phyloP scores from a whole-genome alignment of 2,113 vertebrate species.

The Semicossyphus pulcher region DNA sequence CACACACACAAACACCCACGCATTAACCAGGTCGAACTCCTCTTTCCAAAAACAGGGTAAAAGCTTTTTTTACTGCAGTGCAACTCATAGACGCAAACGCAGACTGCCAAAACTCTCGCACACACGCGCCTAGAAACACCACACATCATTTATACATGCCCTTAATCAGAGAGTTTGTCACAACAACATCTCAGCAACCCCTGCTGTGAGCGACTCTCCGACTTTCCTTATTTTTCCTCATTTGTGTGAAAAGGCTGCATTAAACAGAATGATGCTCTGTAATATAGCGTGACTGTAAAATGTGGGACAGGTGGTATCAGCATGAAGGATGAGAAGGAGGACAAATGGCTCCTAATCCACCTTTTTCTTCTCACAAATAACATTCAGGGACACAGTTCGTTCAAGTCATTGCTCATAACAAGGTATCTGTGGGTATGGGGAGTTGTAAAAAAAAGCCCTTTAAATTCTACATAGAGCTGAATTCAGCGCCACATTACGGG shows the following conservation, averaged over 20 bases:
- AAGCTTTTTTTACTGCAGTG: constrained; percentile 38
- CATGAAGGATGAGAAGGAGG: not conserved
- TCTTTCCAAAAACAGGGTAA: constrained; percentile 27
- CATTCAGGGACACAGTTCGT: constrained; percentile 1
- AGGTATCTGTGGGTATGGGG: not conserved
- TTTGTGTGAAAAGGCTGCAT: not conserved
- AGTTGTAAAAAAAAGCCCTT: not conserved
- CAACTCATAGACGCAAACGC: not conserved
- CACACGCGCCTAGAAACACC: constrained; percentile 1
- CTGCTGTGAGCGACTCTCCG: not conserved
- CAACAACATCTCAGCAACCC: constrained; percentile 19
- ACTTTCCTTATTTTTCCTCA: not conserved
- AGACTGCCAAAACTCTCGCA: not conserved
- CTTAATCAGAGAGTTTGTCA: constrained; percentile 38
- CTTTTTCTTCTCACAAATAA: not conserved
- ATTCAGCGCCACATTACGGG: not conserved
- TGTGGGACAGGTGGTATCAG: not conserved
- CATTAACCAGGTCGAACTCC: constrained; percentile 41
- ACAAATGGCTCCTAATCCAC: not conserved
- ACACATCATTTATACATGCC: constrained; percentile 18
- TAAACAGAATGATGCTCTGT: not conserved
- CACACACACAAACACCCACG: not conserved
- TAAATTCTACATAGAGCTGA: not conserved
- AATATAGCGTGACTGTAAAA: not conserved
- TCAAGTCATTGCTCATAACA: not conserved